These are phyloP conservation scores for Monoplex corrugatus DNA, from an alignment of 2,888 invertebrate species.

Conservation along the genomic window DNA sequence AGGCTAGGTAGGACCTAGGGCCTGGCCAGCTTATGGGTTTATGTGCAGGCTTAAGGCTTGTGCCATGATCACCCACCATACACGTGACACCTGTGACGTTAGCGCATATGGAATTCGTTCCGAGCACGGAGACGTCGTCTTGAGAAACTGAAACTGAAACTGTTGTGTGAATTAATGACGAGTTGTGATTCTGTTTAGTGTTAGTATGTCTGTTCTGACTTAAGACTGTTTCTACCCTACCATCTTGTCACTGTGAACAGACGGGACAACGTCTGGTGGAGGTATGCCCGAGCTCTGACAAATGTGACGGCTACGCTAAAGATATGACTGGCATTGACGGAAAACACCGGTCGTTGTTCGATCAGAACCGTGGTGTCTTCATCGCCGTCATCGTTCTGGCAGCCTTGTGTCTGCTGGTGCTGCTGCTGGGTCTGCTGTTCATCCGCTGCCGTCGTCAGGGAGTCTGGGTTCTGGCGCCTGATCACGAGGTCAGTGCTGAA, in stretches of 20 bases:
- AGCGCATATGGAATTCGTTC: no score
- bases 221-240: no score
- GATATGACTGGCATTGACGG: not conserved
- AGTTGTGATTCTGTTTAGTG: no score
- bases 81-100: no score
- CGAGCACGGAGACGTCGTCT: no score
- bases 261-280: not conserved
- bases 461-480: constrained; percentile 32
- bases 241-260: not conserved
- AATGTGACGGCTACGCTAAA: not conserved
- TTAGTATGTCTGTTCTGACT: no score
- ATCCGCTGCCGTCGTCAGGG: constrained; percentile 14
- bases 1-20: no score
- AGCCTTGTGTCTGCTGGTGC: constrained; percentile 5
- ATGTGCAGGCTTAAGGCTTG: no score
- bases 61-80: no score
- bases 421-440: constrained; percentile 32
- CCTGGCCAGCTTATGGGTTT: no score
- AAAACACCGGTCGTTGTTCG: constrained; percentile 7
- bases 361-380: constrained; percentile 31
- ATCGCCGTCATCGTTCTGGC: constrained; percentile 44
- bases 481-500: constrained; percentile 2
- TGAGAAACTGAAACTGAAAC: no score
- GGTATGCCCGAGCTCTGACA: not conserved
- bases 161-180: no score